phyloP scores from a whole-genome alignment of 2,888 invertebrate genomes.

The Tupiocoris notatus region DNA sequence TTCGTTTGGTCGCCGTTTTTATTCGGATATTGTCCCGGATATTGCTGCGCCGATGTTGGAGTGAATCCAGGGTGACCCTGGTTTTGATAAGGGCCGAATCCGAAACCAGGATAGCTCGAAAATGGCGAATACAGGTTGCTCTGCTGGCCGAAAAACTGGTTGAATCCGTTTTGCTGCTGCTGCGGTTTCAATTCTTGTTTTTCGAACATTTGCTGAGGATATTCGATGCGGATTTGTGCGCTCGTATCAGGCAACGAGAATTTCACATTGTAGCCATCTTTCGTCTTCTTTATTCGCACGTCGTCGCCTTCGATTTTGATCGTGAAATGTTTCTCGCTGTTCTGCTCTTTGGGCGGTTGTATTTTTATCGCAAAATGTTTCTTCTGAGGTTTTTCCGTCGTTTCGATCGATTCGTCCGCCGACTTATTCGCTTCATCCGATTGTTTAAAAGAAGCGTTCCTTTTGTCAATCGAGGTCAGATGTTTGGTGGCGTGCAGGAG shows the following conservation, averaged over 20 bases:
- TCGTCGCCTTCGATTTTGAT: constrained; percentile 45
- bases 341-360: constrained; percentile 39
- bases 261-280: constrained; percentile 41
- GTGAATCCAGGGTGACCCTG: constrained; percentile 14
- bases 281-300: constrained; percentile 44
- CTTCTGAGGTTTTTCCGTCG: constrained; percentile 1
- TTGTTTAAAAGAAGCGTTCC: constrained; percentile 34
- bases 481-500: constrained; percentile 37
- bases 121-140: background rate
- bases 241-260: constrained; percentile 42
- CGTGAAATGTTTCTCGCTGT: constrained; percentile 39
- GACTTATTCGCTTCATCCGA: constrained; percentile 5
- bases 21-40: background rate
- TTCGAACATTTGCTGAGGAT: constrained; percentile 42
- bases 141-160: background rate
- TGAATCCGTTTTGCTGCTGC: background rate
- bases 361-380: constrained; percentile 36
- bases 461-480: constrained; percentile 29
- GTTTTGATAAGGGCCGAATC: constrained; percentile 3
- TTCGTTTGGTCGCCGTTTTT: constrained; percentile 8
- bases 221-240: constrained; percentile 44
- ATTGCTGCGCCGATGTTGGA: constrained; percentile 32
- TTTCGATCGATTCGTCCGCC: constrained; percentile 3
- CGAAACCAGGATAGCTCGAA: constrained; percentile 10
- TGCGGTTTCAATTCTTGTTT: constrained; percentile 34